phyloP scores from a whole-genome alignment of 1,140 invertebrate species.

The Cydia pomonella region DNA sequence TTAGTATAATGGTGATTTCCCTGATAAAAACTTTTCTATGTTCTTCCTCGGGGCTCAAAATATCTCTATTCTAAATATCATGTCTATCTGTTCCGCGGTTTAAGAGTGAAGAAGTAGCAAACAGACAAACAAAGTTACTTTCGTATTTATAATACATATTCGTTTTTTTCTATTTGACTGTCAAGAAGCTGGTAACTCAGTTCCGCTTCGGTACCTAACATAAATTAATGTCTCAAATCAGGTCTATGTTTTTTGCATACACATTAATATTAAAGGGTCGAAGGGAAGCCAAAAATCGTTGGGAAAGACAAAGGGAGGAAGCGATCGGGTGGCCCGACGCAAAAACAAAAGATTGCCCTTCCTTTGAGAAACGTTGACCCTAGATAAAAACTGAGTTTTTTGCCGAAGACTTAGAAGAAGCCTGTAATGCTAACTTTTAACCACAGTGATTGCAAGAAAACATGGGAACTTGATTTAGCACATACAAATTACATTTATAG shows the following conservation, averaged over 20 bases:
- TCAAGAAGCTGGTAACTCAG: background rate
- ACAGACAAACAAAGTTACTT: too few species aligned
- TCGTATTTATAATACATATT: too few species aligned
- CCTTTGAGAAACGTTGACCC: conserved; percentile 59
- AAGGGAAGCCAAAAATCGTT: conserved; percentile 64
- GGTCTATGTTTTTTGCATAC: conserved; percentile 54
- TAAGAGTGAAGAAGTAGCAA: too few species aligned
- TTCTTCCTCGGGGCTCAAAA: too few species aligned
- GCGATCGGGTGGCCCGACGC: conserved; percentile 62
- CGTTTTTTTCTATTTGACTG: too few species aligned
- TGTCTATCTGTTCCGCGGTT: too few species aligned
- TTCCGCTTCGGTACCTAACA: background rate
- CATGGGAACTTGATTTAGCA: background rate
- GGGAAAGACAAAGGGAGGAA: conserved; percentile 75
- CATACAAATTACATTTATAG: too few species aligned
- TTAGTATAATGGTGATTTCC: too few species aligned
- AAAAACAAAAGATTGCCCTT: conserved; percentile 64
- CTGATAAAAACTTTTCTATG: too few species aligned
- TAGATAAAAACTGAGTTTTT: conserved; percentile 52
- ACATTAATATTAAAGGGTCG: conserved; percentile 65
- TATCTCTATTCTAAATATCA: too few species aligned
- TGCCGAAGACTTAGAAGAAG: conserved; percentile 50
- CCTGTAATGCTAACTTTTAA: conserved; percentile 11
- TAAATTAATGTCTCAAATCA: background rate
- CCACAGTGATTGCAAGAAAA: background rate